Base-by-base conservation (phyloP, 2,888 invertebrate genomes). In the Boloria selene region DNA sequence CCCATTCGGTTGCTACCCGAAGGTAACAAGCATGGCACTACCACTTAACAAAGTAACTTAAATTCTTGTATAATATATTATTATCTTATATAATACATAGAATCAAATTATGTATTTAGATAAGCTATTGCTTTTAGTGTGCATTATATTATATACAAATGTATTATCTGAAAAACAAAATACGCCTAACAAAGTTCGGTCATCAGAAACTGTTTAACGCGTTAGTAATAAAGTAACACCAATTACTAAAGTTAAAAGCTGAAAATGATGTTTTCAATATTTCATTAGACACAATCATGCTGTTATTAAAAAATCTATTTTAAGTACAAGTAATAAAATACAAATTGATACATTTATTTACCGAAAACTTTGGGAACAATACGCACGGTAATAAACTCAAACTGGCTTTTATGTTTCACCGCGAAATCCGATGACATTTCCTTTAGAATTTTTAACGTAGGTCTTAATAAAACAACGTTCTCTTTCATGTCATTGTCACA, bases 211-310 rank as follows among this genome's bases (percentile, higher is more conserved):
- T 22, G 22, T 22, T 22, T 2, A 22, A 22, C 22, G 22, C 22
- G 22, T 22, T 22, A 22, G 22, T 22, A 22, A 22, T 22, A 22
- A 22, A 22, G 22, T 52, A 62, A 62, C 31, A 22, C 64, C 67
- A 69, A 69, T 69, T 69, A 69, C 64, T 59, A 59, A 50, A 64
- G 64, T 69, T 61, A 69, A 69, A 69, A 64, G 64, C 67, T 52
- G 58, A 53, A 64, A 61, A 54, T 69, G 49, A 64, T 66, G 59
- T 69, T 69, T 59, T 62, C 62, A 70, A 70, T 67, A 62, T 65
- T 67, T 64, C 61, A 64, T 67, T 60, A 64, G 64, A 59, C 45
- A 64, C 55, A 69, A 69, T 55, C 54, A 61, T 13, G 26, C 17
- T 31, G 26, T 4, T 18, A 64, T 14, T 17, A 52, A 31, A 64